phyloP scores from a whole-genome alignment of 2,113 vertebrate species.

The Xiphophorus couchianus region DNA sequence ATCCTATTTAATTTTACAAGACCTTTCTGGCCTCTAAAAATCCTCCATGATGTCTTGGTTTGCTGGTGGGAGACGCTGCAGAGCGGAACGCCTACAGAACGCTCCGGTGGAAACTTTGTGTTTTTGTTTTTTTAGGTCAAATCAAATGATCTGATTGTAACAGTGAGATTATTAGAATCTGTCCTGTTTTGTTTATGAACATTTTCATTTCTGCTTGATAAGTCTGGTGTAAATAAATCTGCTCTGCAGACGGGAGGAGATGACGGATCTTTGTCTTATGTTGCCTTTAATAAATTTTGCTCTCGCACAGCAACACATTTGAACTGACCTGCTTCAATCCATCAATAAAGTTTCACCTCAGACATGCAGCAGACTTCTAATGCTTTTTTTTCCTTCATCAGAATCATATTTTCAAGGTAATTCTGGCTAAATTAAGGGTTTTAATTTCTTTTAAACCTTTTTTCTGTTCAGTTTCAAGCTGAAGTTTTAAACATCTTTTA shows the following conservation, averaged over 20 bases:
- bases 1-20: slow-evolving; percentile 82
- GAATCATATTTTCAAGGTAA: too few species aligned
- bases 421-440: too few species aligned
- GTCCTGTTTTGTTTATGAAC: slow-evolving; percentile 2
- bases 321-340: neutral
- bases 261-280: neutral
- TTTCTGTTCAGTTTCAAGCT: too few species aligned
- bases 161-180: slow-evolving; percentile 9
- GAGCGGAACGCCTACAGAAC: slow-evolving; percentile 38
- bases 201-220: slow-evolving; percentile 6
- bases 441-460: too few species aligned
- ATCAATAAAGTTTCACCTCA: neutral
- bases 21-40: slow-evolving; percentile 69
- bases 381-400: too few species aligned
- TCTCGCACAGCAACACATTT: neutral
- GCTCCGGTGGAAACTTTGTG: slow-evolving; percentile 37
- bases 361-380: too few species aligned
- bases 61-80: slow-evolving; percentile 39
- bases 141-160: neutral
- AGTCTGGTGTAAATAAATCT: slow-evolving; percentile 10
- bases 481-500: too few species aligned
- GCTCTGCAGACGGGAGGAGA: neutral
- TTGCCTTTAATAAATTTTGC: slow-evolving; percentile 10
- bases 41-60: slow-evolving; percentile 68
- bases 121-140: neutral